Evolutionary conservation across 2,888 invertebrate genomes (phyloP).

Genomic region (Scrobipalpa costella): DNA sequence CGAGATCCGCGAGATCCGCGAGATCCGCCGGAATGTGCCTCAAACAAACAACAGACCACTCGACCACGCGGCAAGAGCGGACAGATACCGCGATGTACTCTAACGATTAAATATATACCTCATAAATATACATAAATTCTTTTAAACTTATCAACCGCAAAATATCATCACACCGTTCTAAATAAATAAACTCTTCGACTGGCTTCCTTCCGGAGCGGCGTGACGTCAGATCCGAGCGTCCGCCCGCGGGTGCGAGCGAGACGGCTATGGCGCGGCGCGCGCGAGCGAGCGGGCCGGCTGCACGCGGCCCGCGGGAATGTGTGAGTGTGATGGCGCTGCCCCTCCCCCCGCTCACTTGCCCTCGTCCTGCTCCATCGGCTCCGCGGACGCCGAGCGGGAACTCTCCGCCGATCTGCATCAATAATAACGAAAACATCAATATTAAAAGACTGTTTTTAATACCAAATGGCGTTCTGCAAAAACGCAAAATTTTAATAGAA

Average conservation of each 20-base stretch:
- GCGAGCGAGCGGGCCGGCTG: too few relatives aligned
- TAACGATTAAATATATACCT: slow-evolving; percentile 21
- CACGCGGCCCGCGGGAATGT: slow-evolving; percentile 30
- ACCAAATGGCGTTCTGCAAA: too few relatives aligned
- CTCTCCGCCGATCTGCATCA: slow-evolving; percentile 80
- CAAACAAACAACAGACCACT: not conserved
- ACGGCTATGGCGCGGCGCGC: too few relatives aligned
- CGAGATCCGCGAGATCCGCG: not conserved
- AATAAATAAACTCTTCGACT: slow-evolving; percentile 33
- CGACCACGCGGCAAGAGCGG: slow-evolving; percentile 18
- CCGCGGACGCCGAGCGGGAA: slow-evolving; percentile 86
- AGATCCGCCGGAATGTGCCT: not conserved
- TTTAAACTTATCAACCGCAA: slow-evolving; percentile 34
- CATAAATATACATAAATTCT: slow-evolving; percentile 38
- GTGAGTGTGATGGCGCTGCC: slow-evolving; percentile 34
- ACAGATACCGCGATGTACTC: slow-evolving; percentile 25
- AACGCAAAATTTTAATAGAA: too few relatives aligned
- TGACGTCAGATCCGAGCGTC: slow-evolving; percentile 30
- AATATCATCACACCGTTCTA: slow-evolving; percentile 33
- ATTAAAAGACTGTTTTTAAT: too few relatives aligned
- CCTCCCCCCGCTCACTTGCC: slow-evolving; percentile 83
- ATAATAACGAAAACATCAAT: not conserved
- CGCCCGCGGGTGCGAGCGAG: not conserved
- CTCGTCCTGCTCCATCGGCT: slow-evolving; percentile 93
- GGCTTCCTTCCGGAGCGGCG: too few relatives aligned